A percentile compares a stretch with the other conserved stretches of the same genome.
Conservation (phyloP, 2,113 vertebrate species). For the Myotis davidii region DNA sequence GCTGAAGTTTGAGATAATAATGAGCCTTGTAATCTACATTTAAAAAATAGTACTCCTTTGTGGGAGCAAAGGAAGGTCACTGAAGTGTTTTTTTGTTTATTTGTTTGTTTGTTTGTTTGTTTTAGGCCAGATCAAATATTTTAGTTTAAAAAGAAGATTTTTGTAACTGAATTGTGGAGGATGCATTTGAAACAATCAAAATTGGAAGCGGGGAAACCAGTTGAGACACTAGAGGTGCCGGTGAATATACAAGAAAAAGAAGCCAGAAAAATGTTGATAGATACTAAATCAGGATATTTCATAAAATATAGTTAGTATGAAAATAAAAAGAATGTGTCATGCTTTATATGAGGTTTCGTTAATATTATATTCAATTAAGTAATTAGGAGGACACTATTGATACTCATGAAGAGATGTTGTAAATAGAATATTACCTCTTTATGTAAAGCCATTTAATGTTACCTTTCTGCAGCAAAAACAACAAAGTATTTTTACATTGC, state of each 20-base stretch:
- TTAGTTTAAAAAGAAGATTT: background rate
- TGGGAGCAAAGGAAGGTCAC: background rate
- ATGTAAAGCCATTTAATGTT: background rate
- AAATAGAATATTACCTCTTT: background rate
- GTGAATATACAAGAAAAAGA: background rate
- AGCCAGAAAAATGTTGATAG: background rate
- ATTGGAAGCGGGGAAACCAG: background rate
- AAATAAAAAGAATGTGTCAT: background rate
- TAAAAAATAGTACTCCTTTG: background rate
- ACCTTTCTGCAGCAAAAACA: background rate
- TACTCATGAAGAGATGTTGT: background rate
- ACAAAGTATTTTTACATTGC: background rate
- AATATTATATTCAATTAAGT: background rate
- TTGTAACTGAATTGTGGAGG: background rate
- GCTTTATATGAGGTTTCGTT: background rate
- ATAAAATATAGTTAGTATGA: background rate
- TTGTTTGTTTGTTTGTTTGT: background rate
- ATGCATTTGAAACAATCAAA: conserved; percentile 7
- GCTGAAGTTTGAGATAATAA: background rate
- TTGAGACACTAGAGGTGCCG: background rate
- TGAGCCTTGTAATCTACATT: background rate
- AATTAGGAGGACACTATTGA: background rate
- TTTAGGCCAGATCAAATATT: background rate
- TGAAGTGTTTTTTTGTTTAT: background rate
- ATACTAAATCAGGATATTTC: background rate